Percentiles rank a stretch among this genome's conserved stretches.
Conservation (phyloP, 2,113 vertebrate species). For the Epinephelus fuscoguttatus region DNA sequence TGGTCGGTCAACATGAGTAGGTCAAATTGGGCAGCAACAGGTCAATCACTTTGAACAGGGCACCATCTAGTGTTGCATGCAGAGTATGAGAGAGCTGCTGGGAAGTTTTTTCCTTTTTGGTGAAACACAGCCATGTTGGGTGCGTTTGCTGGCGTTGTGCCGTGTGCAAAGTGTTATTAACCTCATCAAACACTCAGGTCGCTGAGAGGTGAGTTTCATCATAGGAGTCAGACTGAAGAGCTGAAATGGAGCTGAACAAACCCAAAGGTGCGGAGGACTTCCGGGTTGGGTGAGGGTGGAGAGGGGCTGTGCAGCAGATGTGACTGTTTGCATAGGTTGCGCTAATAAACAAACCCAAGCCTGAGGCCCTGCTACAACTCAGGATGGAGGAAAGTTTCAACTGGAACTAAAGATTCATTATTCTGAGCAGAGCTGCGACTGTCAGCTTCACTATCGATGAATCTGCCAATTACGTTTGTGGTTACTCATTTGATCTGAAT, state of each 20-base stretch:
- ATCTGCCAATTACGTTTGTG: too few relatives aligned
- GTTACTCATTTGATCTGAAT: too few relatives aligned
- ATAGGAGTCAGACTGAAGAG: background rate
- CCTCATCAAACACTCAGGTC: background rate
- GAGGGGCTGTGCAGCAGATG: conserved; percentile 34
- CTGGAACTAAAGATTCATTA: background rate
- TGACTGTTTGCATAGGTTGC: conserved; percentile 48
- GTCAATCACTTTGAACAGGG: conserved; percentile 72
- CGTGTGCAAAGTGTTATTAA: background rate
- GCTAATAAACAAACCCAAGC: conserved; percentile 31
- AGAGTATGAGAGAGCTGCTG: conserved; percentile 53
- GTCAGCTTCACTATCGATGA: too few relatives aligned
- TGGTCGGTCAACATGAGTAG: conserved; percentile 1
- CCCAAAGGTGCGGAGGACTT: conserved; percentile 15
- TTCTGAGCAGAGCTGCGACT: background rate
- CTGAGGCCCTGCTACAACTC: background rate
- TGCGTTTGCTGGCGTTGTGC: background rate
- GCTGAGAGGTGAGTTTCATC: background rate
- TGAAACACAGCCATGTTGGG: conserved; percentile 25
- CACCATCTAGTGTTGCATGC: conserved; percentile 79
- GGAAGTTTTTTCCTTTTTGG: background rate
- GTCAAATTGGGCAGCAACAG: conserved; percentile 65
- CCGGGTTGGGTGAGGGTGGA: background rate
- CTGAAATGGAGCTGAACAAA: background rate
- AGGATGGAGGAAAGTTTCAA: background rate